Evolutionary conservation across 2,113 vertebrate species (phyloP), one percentile per base, ranked within the genome.

Genomic region (Orthonyx spaldingii): DNA sequence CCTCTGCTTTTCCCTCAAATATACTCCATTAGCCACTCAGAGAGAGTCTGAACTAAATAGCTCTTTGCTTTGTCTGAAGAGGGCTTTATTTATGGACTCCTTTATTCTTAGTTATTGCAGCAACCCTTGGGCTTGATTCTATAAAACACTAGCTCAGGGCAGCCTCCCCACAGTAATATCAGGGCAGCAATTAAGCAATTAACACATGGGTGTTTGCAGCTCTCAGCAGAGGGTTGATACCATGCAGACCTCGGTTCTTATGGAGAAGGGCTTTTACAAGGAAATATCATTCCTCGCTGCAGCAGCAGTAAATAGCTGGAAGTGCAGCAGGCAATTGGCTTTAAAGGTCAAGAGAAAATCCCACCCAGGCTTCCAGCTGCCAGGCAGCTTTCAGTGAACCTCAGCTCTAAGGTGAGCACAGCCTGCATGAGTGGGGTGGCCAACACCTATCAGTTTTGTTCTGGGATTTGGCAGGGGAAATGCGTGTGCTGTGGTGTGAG

Each of bases 401-500:
- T 47, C 39, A 1, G 8, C 49, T 65, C 41, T 16, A 9, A 75
- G 78, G 78, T 57, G 60, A 81, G 56, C 15, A 7, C 0, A 8
- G 42, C 20, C n/a, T 33, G 46, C 0, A 1, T n/a, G 42, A 8
- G 23, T 0, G 3, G 49, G 24, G 17, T 22, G 47, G 32, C 49
- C 56, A 64, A 18, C 19, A 7, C 5, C 49, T 10, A 0, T 9
- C 33, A 42, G 50, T 11, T 21, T 23, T 13, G 27, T 13, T 19
- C 42, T 21, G 19, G 53, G 65, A 5, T 60, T 8, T 33, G n/a
- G 37, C 18, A 42, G 39, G 32, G 44, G 20, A 3, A 68, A 8
- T 1, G 5, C 7, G 1, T 0, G 4, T 18, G 33, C 57, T 42
- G 13, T 7, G 12, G 35, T 10, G 49, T 3, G 57, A 49, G n/a